A percentile compares a stretch with the other conserved stretches of the same genome.
phyloP scores from a whole-genome alignment of 2,888 invertebrate genomes.

The Blomia tropicalis region DNA sequence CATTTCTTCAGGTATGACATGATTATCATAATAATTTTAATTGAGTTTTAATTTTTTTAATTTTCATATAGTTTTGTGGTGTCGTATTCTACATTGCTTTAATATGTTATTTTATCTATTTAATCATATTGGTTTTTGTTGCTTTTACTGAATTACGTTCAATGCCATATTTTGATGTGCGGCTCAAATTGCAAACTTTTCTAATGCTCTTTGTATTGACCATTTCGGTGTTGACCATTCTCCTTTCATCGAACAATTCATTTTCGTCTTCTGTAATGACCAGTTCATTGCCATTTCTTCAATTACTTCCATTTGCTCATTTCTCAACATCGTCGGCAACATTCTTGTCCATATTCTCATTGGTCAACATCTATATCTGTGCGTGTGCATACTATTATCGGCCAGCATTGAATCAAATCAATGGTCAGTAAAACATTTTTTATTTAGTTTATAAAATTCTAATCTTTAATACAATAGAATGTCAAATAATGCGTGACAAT shows the following conservation, averaged over 20 bases:
- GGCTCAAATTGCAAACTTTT: constrained; percentile 26
- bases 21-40: neutral
- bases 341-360: constrained; percentile 24
- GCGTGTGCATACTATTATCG: constrained; percentile 24
- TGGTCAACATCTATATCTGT: constrained; percentile 24
- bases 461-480: constrained; percentile 45
- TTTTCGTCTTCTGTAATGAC: constrained; percentile 13
- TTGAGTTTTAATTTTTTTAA: neutral
- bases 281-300: constrained; percentile 24
- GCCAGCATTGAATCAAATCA: constrained; percentile 23
- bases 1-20: constrained; percentile 14
- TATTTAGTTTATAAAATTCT: neutral
- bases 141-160: constrained; percentile 85
- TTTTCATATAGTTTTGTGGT: constrained; percentile 59
- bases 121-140: constrained; percentile 61
- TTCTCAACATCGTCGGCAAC: constrained; percentile 18
- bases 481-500: constrained; percentile 85
- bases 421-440: constrained; percentile 19
- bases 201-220: constrained; percentile 23
- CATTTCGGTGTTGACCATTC: constrained; percentile 22
- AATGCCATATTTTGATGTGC: constrained; percentile 75
- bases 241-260: constrained; percentile 12
- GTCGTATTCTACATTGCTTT: constrained; percentile 73
- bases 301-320: constrained; percentile 24
- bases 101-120: constrained; percentile 65